These are phyloP conservation scores for Pecten maximus DNA, from an alignment of 2,888 invertebrate species.

Conservation along the genomic window DNA sequence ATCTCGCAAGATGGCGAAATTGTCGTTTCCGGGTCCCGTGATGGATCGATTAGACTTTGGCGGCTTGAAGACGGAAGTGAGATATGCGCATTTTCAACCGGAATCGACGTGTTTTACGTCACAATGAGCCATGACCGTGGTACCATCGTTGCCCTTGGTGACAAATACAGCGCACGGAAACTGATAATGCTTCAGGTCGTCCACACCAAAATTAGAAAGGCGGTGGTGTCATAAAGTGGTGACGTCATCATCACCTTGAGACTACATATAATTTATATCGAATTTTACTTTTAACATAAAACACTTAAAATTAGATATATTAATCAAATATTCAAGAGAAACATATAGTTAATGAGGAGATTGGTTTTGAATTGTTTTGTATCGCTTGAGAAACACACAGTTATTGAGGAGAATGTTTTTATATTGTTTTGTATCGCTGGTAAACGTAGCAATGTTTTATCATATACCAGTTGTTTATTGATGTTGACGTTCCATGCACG, in stretches of 20 bases:
- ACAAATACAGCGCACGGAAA: constrained; percentile 81
- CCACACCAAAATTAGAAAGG: constrained; percentile 74
- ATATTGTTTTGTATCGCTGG: too few species aligned
- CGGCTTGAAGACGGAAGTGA: constrained; percentile 78
- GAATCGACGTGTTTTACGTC: constrained; percentile 81
- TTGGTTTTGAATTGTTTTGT: too few species aligned
- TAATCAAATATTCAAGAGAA: too few species aligned
- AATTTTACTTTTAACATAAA: too few species aligned
- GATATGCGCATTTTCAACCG: constrained; percentile 80
- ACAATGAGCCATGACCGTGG: constrained; percentile 81
- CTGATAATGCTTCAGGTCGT: constrained; percentile 82
- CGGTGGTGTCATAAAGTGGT: constrained; percentile 66
- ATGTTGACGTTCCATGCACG: too few species aligned
- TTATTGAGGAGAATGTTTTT: too few species aligned
- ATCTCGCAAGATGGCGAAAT: constrained; percentile 81
- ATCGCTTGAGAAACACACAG: too few species aligned
- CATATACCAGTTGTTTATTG: too few species aligned
- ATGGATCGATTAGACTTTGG: constrained; percentile 82
- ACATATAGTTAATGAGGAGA: too few species aligned
- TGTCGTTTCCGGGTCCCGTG: constrained; percentile 81
- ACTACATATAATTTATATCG: not conserved
- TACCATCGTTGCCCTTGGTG: constrained; percentile 82
- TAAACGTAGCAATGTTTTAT: too few species aligned
- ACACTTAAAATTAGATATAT: too few species aligned
- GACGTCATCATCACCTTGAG: not conserved